Evolutionary conservation across 2,888 invertebrate species (phyloP), one percentile per base, ranked within the genome.

Genomic region (Synergus laeviventris): DNA sequence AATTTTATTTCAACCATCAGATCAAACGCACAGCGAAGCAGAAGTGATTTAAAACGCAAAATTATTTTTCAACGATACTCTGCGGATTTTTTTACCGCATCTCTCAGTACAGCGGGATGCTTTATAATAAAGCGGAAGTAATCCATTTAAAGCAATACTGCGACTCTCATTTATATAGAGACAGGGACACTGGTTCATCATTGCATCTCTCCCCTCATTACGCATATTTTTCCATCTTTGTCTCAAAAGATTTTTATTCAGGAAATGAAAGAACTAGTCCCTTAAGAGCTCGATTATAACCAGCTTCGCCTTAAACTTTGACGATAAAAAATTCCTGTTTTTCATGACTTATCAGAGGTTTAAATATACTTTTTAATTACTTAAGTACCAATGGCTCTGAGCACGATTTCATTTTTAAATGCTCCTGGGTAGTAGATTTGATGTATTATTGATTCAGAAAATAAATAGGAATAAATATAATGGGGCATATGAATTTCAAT

Each of bases 91-190:
- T 45, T 66, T 42, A 24, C 66, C 66, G 66, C 45, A 45, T 66
- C 24, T 45, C 45, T 14, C 16, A 45, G 42, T 66, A 66, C 18
- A 66, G 42, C 21, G 66, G 42, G 39, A 45, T 66, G 38, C 64
- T 45, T 66, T 66, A 45, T 66, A 66, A 66, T 66, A 31, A 66
- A 45, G 66, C 66, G 66, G 66, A 66, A 66, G 66, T 66, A 45
- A 45, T 45, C 45, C 45, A 66, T 66, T 66, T 45, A 66, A 66
- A 66, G 42, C 45, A 66, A 66, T 66, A 66, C 66, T 66, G 45
- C 24, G 66, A 45, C 66, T 45, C 24, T 64, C 66, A 45, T 66
- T 66, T 39, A 66, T 64, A 64, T 16, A 42, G 42, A 42, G 24
- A 45, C 8, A 21, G 16, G 24, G 24, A 39, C 42, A 39, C 66